Base-by-base conservation (phyloP, 2,888 invertebrate genomes). In the Zygothrica quintamaculata region DNA sequence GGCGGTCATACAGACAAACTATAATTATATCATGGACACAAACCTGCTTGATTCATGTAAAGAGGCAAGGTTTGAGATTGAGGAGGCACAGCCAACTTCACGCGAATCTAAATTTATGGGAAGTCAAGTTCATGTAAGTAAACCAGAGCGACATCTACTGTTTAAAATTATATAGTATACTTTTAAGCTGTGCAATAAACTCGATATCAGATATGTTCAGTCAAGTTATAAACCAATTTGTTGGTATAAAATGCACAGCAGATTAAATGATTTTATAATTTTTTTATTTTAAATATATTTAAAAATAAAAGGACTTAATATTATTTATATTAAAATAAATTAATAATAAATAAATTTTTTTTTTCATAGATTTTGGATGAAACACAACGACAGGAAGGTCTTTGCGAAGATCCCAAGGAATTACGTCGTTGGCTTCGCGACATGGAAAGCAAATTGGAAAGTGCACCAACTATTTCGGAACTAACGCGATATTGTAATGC, bases 11-110 rank as follows among this genome's bases (percentile, higher is more conserved):
- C 95, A 96, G 91, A 95, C 96, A 56, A 96, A 97, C 92, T 98
- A 98, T 92, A 95, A 97, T 90, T 98, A 96, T 91, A 96, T 98
- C 89, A 98, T 98, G 98, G 97, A 97, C 91, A 97, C 96, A 88
- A 96, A 97, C 91, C 95, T 98, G 78, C 95, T 98, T 68, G 97
- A 97, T 89, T 95, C 95, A 79, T 98, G 98, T 92, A 94, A 94
- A 91, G 94, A 94, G 90, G 91, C 91, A 1, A 81, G 90, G 22
- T 88, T 87, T 74, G 91, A 91, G 60, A 78, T 91, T 36, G 91
- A 91, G 76, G 72, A 72, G 51, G 72, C 72, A 31, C 72, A 72
- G 48, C 72, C 72, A 43, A 75, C 55, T 26, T 76, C 72, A 15
- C 72, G 76, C 37, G 72, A 72, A 29, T 58, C 48, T 0, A 72